Base-by-base conservation (phyloP, 2,888 invertebrate genomes). In the Elegia similella region DNA sequence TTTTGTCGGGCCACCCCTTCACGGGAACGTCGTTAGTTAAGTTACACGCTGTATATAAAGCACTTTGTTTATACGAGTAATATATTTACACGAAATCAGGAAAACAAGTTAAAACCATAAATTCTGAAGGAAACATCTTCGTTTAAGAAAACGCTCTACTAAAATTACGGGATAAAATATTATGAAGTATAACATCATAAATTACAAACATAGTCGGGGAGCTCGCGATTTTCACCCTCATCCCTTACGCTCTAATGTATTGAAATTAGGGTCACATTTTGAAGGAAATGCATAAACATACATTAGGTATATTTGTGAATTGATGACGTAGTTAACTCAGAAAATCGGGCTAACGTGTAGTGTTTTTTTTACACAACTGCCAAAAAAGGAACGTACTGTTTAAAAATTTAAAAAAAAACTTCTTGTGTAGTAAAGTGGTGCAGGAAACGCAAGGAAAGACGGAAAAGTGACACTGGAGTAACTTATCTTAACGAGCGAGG, bases 101-200 rank as follows among this genome's bases (percentile, higher is more conserved):
- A n/a, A n/a, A n/a, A n/a, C n/a, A n/a, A n/a, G n/a, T n/a, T 10
- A 10, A 38, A 38, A n/a, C 38, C 7, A 38, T n/a, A n/a, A 38
- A n/a, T 38, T 12, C 38, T n/a, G 5, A 8, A 12, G n/a, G 0
- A 32, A 38, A 6, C n/a, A 38, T 38, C 38, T 46, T 12, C 17
- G 16, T 34, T 52, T 34, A 52, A 52, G 38, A 52, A 38, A 17
- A 34, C 7, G 12, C 12, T 32, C 15, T n/a, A 7, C 6, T 52
- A 34, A 52, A 50, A 16, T 16, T 50, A 52, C 15, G 16, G 16
- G 7, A 38, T 6, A 12, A 52, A 52, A 52, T 32, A 23, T 30
- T 29, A 53, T 53, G 43, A 43, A 53, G 29, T 29, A n/a, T 8
- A n/a, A 8, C n/a, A 43, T 53, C 23, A 32, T 53, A 53, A 53